Evolutionary conservation across 2,888 invertebrate genomes (phyloP), one percentile per base, ranked within the genome.

Genomic region (Atethmia centrago): DNA sequence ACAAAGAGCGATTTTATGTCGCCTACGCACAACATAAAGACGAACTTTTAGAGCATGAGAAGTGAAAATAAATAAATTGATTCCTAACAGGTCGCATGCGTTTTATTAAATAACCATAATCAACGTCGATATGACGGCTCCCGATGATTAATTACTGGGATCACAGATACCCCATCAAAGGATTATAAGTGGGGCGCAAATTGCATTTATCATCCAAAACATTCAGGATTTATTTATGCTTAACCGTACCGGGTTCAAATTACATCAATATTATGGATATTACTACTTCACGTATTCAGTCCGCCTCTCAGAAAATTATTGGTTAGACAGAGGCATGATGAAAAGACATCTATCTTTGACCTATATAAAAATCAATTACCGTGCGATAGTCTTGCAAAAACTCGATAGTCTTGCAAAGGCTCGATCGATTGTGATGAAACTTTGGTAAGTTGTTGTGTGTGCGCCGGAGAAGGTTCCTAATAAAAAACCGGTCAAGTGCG

Each of bases 201-300:
- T 51, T 72, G 36, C 36, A 72, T 72, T 25, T 59, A 59, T 69
- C 51, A 65, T 66, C 25, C n/a, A 40, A 42, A 53, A n/a, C 19
- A 66, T 31, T 19, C 16, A 53, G 19, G 19, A 14, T 66, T 45
- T 51, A 53, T 53, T 45, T 61, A 51, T 31, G 65, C 16, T 16
- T 3, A 28, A 19, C n/a, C 10, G 16, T 42, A 25, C 7, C 21
- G 7, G 21, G 40, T 25, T 55, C 9, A 56, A 56, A 42, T 42
- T 28, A 28, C 9, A 21, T 10, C 28, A 42, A 67, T 42, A n/a
- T n/a, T n/a, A 12, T 5, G 45, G 19, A 45, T 25, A 67, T 19
- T 45, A 2, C 31, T 47, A 21, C 21, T 31, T 63, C 9, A 63
- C 14, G 14, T 21, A 47, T 47, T 16, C 28, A 28, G 28, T 47